Conservation (phyloP, 1,140 invertebrate genomes). For the Drosophila bocki region DNA sequence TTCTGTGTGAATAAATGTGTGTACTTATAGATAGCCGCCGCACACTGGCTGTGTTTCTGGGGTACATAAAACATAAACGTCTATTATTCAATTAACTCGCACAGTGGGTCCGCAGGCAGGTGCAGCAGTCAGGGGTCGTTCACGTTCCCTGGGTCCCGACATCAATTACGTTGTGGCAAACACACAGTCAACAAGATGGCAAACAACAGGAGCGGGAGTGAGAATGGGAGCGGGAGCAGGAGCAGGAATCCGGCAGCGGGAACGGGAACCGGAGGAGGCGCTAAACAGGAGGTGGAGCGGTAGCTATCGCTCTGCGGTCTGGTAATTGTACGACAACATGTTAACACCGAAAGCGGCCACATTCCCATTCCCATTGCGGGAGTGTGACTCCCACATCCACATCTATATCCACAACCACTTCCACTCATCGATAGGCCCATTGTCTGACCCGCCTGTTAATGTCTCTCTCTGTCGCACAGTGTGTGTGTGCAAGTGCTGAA, state of each 20-base stretch:
- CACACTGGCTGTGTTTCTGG: conserved; percentile 17
- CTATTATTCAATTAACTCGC: conserved; percentile 79
- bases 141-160: conserved; percentile 34
- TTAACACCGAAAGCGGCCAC: conserved; percentile 70
- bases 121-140: conserved; percentile 46
- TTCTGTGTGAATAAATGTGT: conserved; percentile 23
- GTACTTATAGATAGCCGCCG: conserved; percentile 36
- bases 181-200: conserved; percentile 60
- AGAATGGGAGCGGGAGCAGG: not conserved
- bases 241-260: conserved; percentile 1
- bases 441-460: conserved; percentile 34
- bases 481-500: conserved; percentile 45
- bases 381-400: conserved; percentile 3
- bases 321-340: conserved; percentile 79
- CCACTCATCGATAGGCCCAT: conserved; percentile 43
- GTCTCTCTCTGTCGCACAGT: not conserved
- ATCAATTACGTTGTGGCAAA: conserved; percentile 64
- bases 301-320: conserved; percentile 55
- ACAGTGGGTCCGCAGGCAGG: conserved; percentile 53
- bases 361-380: conserved; percentile 25
- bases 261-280: not conserved
- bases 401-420: conserved; percentile 16
- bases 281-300: conserved; percentile 3
- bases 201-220: conserved; percentile 32
- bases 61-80: conserved; percentile 78